Evolutionary conservation across 1,140 invertebrate genomes (phyloP), one percentile per base, ranked within the genome.

Genomic region (Ephestia elutella): DNA sequence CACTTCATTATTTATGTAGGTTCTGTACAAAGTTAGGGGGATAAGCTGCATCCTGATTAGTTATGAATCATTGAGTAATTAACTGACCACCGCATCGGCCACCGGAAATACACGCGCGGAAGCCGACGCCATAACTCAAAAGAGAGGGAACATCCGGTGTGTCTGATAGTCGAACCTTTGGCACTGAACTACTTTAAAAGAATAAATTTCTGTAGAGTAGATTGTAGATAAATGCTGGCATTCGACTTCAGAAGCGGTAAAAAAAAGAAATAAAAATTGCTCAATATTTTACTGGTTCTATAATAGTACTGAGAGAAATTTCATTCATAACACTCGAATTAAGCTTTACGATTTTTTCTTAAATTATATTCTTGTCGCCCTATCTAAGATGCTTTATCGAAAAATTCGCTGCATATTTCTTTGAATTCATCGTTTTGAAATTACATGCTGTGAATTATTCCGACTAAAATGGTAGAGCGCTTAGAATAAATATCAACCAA

Each of bases 101-200:
- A 71, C 56, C 73, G 82, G 80, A 83, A 79, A 80, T 78, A 82
- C 75, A 82, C 71, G 68, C 70, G 62, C 76, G 83, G 81, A 86
- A 75, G 77, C 70, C 74, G 75, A 71, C 63, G 75, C 71, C 79
- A 82, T 86, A 82, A 84, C 70, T 86, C 81, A 86, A 83, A n/a
- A 82, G 75, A 44, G 75, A 73, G 65, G 66, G 63, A n/a, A 44
- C 67, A 55, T 83, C 80, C 82, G 70, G 70, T 63, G 59, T 65
- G 76, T 76, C 71, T 44, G 13, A 44, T 44, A 44, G 13, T 2
- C 38, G 7, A 44, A 44, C 38, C 38, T 44, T 44, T 44, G 11
- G 8, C 5, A 44, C 13, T 44, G 38, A 17, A 15, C 38, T 44
- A 5, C 38, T 44, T 44, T 44, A 10, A 3, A 17, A 44, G 38